phyloP scores from a whole-genome alignment of 1,140 invertebrate species.

The Drosophila miranda region DNA sequence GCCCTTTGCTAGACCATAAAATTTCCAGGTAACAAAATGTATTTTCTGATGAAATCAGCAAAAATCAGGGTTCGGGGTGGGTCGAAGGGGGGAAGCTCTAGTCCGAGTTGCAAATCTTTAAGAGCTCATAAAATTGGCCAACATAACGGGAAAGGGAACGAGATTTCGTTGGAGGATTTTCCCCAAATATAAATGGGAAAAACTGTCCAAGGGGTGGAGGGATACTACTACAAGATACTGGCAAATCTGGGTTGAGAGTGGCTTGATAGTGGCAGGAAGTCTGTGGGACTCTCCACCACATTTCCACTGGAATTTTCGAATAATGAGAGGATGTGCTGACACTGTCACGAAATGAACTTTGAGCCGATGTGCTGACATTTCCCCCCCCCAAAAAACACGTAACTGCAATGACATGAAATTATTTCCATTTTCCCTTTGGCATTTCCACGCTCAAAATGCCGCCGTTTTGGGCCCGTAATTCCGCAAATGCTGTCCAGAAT shows the following conservation, averaged over 20 bases:
- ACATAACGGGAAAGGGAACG: slow-evolving; percentile 6
- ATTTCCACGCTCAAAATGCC: slow-evolving; percentile 41
- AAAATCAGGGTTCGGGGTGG: slow-evolving; percentile 23
- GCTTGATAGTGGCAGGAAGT: too few relatives aligned
- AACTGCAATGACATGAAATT: slow-evolving; percentile 72
- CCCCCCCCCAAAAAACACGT: slow-evolving; percentile 50
- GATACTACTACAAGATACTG: too few relatives aligned
- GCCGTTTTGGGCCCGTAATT: slow-evolving; percentile 44
- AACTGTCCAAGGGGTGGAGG: too few relatives aligned
- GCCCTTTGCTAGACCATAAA: slow-evolving; percentile 36
- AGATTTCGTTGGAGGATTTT: too few relatives aligned
- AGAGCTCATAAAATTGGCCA: slow-evolving; percentile 72
- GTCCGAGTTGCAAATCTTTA: slow-evolving; percentile 64
- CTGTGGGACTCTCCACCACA: too few relatives aligned
- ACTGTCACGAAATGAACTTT: background rate
- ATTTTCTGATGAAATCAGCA: slow-evolving; percentile 78
- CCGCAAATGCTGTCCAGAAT: slow-evolving; percentile 43
- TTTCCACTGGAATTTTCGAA: too few relatives aligned
- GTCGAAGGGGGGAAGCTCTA: slow-evolving; percentile 1
- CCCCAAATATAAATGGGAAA: too few relatives aligned
- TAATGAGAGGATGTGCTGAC: too few relatives aligned
- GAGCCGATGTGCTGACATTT: slow-evolving; percentile 27
- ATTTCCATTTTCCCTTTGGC: slow-evolving; percentile 63
- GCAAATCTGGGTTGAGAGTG: too few relatives aligned
- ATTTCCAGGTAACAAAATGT: slow-evolving; percentile 75